Base-by-base conservation (phyloP, 2,888 invertebrate species). In the Sinotaia quadrata region DNA sequence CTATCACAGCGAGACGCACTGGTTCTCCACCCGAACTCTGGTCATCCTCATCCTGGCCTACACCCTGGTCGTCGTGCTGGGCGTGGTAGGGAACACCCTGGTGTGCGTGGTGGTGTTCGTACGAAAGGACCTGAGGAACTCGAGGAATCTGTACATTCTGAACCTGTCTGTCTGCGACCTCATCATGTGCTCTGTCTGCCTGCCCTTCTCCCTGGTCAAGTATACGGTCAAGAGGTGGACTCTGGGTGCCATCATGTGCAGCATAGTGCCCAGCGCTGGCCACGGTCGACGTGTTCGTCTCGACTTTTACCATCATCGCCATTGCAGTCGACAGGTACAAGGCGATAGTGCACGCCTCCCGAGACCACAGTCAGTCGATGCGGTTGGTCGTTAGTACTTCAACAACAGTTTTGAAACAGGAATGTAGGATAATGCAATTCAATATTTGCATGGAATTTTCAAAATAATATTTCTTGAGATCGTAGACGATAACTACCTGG, bases 101-200 rank as follows among this genome's bases (percentile, higher is more conserved):
- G 78, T 84, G 5, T 81, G 80, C 34, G 78, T 78, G 58, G 77
- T 83, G 27, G 77, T 85, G 2, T 70, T 76, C 31, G 72, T 75
- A 41, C 73, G 70, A 29, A 68, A 72, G 61, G 54, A 74, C 29
- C 72, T 81, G 10, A 63, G 78, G 37, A 78, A 78, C 8, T 71
- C 76, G 10, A 72, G 83, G 33, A 85, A 85, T 69, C 69, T 83
- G 52, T 78, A 82, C 41, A 83, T 85, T 49, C 72, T 83, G 8
- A 85, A 85, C 69, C 72, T 85, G 62, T 79, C 84, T 1, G 63
- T 83, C 4, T 82, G 82, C 27, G 85, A 84, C 56, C 81, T 85
- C 33, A 73, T 84, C 7, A 81, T 85, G 82, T 83, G 82, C 68
- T 63, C 77, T 0, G 68, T n/a, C n/a, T n/a, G n/a, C n/a, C n/a